Percentiles rank a stretch among this genome's conserved stretches.
phyloP scores from a whole-genome alignment of 2,888 invertebrate genomes.

The Tetranychus truncatus region DNA sequence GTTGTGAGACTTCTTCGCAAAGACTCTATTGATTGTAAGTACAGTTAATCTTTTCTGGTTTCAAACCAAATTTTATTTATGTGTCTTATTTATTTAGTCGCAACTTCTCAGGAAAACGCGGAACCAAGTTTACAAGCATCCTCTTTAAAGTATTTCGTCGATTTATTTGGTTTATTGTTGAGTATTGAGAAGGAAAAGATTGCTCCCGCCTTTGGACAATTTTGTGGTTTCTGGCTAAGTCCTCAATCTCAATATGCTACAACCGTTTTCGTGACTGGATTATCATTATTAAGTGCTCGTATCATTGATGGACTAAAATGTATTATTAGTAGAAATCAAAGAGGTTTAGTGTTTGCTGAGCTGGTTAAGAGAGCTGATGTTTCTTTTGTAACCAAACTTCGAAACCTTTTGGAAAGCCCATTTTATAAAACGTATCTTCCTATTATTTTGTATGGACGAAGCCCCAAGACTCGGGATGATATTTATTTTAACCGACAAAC shows the following conservation, averaged over 20 bases:
- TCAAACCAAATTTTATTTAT: background rate
- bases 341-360: constrained; percentile 12
- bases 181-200: constrained; percentile 9
- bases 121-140: constrained; percentile 8
- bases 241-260: background rate
- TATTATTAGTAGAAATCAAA: constrained; percentile 2
- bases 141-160: constrained; percentile 6
- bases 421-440: constrained; percentile 7
- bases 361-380: constrained; percentile 11
- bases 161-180: constrained; percentile 9
- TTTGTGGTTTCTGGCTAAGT: constrained; percentile 12
- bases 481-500: constrained; percentile 7
- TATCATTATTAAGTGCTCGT: background rate
- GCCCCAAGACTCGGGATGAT: background rate
- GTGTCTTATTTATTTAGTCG: background rate
- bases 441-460: background rate
- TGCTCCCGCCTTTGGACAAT: constrained; percentile 3
- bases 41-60: background rate
- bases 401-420: background rate
- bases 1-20: constrained; percentile 1
- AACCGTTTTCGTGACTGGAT: background rate
- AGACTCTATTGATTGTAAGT: constrained; percentile 1
- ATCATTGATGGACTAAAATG: background rate
- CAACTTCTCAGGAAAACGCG: background rate
- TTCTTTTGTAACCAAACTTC: constrained; percentile 4